Conservation (phyloP, 2,888 invertebrate species). For the Netelia inedita region DNA sequence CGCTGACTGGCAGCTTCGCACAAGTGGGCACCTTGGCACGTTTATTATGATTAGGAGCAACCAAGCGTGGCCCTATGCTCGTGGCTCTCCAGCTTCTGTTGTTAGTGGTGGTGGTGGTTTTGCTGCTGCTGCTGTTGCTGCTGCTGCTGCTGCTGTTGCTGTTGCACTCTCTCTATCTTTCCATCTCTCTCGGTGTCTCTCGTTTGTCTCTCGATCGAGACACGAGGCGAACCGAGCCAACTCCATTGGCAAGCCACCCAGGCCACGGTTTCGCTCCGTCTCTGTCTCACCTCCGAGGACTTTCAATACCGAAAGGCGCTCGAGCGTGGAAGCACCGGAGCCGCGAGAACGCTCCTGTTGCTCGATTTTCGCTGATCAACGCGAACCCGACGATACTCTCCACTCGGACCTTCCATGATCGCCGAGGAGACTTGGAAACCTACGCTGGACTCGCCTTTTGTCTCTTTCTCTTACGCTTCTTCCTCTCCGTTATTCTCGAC, state of each 20-base stretch:
- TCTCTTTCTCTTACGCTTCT: background rate
- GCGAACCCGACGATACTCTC: background rate
- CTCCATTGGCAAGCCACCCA: no score
- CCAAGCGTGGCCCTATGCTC: conserved; percentile 79
- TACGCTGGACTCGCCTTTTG: background rate
- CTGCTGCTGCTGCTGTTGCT: conserved; percentile 57
- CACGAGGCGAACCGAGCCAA: no score
- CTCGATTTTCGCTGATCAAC: conserved; percentile 49
- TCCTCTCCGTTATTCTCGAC: background rate
- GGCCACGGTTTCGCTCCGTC: conserved; percentile 5
- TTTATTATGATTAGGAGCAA: conserved; percentile 84
- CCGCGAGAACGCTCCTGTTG: conserved; percentile 43
- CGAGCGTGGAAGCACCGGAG: conserved; percentile 61
- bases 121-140: conserved; percentile 58
- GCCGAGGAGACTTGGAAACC: background rate
- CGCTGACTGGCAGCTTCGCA: conserved; percentile 80
- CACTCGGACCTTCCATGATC: background rate
- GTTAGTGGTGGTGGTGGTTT: conserved; percentile 43
- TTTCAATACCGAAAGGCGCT: conserved; percentile 70
- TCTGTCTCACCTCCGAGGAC: conserved; percentile 45
- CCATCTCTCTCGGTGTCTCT: conserved; percentile 64
- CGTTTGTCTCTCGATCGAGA: no score
- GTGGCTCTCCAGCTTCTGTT: conserved; percentile 59
- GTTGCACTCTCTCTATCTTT: conserved; percentile 58
- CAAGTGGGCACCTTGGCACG: conserved; percentile 83